Percentiles rank a stretch among this genome's conserved stretches.
Conservation (phyloP, 2,888 invertebrate genomes). For the Thalpophila matura region DNA sequence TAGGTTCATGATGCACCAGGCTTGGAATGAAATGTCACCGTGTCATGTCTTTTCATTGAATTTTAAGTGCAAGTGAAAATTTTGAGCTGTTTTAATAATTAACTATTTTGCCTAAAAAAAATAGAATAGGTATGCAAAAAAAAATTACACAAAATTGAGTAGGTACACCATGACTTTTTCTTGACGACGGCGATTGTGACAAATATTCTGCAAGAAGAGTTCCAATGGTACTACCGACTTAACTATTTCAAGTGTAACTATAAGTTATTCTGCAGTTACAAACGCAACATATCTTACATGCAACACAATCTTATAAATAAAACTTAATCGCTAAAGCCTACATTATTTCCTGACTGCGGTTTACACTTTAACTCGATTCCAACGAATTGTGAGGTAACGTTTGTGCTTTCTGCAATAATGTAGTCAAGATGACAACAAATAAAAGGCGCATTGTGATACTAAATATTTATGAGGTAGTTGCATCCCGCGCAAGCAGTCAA, state of each 20-base stretch:
- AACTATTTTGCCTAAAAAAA: neutral
- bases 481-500: constrained; percentile 27
- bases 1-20: neutral
- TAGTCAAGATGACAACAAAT: constrained; percentile 45
- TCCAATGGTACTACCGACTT: neutral
- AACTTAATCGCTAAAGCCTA: constrained; percentile 50
- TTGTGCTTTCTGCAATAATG: constrained; percentile 31
- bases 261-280: constrained; percentile 1
- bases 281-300: constrained; percentile 35
- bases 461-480: constrained; percentile 44
- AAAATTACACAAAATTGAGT: neutral
- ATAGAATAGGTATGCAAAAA: neutral
- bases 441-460: constrained; percentile 32
- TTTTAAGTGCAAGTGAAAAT: too few relatives aligned
- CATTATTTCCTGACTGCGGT: constrained; percentile 52
- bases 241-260: neutral
- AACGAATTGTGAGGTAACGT: constrained; percentile 42
- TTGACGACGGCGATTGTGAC: neutral
- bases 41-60: too few relatives aligned
- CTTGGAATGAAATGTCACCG: too few relatives aligned
- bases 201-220: neutral
- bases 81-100: too few relatives aligned
- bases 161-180: too few relatives aligned
- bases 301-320: constrained; percentile 53
- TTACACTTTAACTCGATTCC: constrained; percentile 37